Evolutionary conservation across 2,888 invertebrate genomes (phyloP).

Genomic region (Molorchus minor): DNA sequence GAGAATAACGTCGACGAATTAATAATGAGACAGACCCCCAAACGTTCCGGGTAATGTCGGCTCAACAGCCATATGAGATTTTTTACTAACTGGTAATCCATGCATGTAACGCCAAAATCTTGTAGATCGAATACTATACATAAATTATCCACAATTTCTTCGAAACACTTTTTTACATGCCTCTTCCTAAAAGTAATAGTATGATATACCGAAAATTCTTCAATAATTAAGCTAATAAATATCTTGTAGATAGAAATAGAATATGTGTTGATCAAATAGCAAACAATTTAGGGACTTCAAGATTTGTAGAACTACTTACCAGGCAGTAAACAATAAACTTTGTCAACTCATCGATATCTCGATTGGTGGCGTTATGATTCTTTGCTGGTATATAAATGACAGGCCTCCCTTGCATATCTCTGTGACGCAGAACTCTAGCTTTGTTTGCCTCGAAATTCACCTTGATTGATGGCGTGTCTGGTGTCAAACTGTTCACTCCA

Average conservation of each 20-base stretch:
- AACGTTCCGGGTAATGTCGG: conserved; percentile 80
- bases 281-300: too few species aligned
- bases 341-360: conserved; percentile 80
- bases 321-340: conserved; percentile 81
- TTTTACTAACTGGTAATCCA: conserved; percentile 84
- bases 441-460: conserved; percentile 70
- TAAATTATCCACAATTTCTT: conserved; percentile 80
- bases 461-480: conserved; percentile 66
- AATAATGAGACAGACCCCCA: conserved; percentile 79
- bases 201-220: not conserved
- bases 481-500: conserved; percentile 70
- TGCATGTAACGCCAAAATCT: conserved; percentile 77
- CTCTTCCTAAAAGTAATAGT: conserved; percentile 68
- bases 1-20: conserved; percentile 79
- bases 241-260: too few species aligned
- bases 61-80: conserved; percentile 81
- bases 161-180: conserved; percentile 81
- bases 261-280: too few species aligned
- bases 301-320: conserved; percentile 66
- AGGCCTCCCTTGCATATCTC: conserved; percentile 78
- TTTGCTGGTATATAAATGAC: conserved; percentile 82
- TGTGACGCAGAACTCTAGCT: conserved; percentile 74
- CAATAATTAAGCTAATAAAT: too few species aligned
- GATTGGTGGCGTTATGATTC: conserved; percentile 76
- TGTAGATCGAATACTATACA: conserved; percentile 83